Conservation (phyloP, 2,113 vertebrate species). For the Calcarius ornatus region DNA sequence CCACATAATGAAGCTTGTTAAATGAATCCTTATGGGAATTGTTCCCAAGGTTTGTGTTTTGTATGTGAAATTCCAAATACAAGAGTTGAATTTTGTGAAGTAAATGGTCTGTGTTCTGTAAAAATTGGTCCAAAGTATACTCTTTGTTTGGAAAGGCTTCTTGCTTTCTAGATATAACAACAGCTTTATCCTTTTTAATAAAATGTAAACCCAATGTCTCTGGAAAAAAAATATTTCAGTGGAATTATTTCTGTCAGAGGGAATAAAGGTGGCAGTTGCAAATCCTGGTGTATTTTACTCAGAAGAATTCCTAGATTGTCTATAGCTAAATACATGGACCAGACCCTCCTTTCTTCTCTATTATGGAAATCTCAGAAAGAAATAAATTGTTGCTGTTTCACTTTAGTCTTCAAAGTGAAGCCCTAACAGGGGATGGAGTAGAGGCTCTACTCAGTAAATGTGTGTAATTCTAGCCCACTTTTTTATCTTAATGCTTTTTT, state of each 20-base stretch:
- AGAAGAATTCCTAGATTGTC: neutral
- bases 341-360: neutral
- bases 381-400: neutral
- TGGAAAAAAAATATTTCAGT: neutral
- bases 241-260: neutral
- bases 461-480: neutral
- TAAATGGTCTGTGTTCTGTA: constrained; percentile 10
- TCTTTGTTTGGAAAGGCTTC: neutral
- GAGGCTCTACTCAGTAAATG: neutral
- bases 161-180: constrained; percentile 50
- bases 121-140: constrained; percentile 22
- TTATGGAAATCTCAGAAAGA: neutral
- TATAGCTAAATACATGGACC: neutral
- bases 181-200: neutral
- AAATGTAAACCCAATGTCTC: neutral
- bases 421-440: neutral
- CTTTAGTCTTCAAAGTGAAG: neutral
- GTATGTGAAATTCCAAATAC: constrained; percentile 11
- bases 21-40: constrained; percentile 44
- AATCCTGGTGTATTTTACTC: neutral
- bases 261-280: neutral
- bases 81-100: neutral
- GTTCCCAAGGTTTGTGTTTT: constrained; percentile 1
- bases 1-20: neutral
- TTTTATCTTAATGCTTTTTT: neutral